Evolutionary conservation across 2,797 vertebrate species (phyloP).

Genomic region (Knipowitschia caucasica): DNA sequence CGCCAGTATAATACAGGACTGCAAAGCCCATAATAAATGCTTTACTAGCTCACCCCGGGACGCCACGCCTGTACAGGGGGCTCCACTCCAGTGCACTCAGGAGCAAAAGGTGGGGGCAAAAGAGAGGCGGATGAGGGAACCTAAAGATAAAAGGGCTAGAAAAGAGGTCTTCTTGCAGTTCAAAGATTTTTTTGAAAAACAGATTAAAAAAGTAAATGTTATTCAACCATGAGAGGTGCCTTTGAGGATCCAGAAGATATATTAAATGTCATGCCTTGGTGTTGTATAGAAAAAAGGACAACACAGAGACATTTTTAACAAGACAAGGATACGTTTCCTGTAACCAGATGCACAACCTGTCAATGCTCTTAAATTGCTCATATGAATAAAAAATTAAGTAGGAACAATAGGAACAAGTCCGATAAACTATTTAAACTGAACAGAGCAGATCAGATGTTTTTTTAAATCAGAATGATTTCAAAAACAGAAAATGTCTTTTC

Average conservation of each 20-base stretch:
- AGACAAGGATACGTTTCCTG: slow-evolving; percentile 10
- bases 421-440: neutral
- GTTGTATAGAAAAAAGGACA: slow-evolving; percentile 18
- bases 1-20: slow-evolving; percentile 90
- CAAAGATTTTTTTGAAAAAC: slow-evolving; percentile 60
- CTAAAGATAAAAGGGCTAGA: slow-evolving; percentile 37
- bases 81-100: slow-evolving; percentile 56
- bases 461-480: too few relatives aligned
- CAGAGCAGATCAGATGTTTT: too few relatives aligned
- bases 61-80: slow-evolving; percentile 76
- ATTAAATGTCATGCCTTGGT: slow-evolving; percentile 47
- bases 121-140: slow-evolving; percentile 36
- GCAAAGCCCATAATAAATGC: slow-evolving; percentile 94
- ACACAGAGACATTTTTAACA: slow-evolving; percentile 10
- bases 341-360: slow-evolving; percentile 15
- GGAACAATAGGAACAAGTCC: neutral
- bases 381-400: neutral
- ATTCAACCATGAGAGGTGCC: slow-evolving; percentile 43
- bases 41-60: slow-evolving; percentile 93
- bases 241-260: slow-evolving; percentile 53
- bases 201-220: slow-evolving; percentile 43
- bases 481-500: too few relatives aligned
- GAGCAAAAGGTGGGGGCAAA: slow-evolving; percentile 47
- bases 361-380: slow-evolving; percentile 6
- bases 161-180: slow-evolving; percentile 57